These are phyloP conservation scores for Brienomyrus longianalis DNA, from an alignment of 2,113 vertebrate genomes.

Conservation along the genomic window DNA sequence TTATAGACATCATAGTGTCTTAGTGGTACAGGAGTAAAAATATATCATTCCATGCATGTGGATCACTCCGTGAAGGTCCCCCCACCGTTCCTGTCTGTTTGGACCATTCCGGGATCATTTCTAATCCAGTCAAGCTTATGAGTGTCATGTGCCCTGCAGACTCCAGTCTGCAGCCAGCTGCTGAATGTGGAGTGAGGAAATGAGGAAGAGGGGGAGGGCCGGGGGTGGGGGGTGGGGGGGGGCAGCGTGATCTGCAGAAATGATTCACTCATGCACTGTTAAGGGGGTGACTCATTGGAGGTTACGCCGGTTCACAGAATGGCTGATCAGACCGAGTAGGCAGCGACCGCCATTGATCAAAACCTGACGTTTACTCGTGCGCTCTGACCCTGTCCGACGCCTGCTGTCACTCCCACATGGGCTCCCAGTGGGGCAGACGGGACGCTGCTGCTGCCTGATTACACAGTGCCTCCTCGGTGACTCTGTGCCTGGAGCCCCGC, in stretches of 20 bases:
- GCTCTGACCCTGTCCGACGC: constrained; percentile 19
- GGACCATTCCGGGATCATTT: constrained; percentile 39
- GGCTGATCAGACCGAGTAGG: background rate
- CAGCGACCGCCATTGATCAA: constrained; percentile 23
- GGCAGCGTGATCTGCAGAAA: background rate
- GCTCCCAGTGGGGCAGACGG: background rate
- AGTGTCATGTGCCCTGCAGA: constrained; percentile 36
- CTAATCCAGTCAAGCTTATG: constrained; percentile 50
- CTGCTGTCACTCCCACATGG: constrained; percentile 1
- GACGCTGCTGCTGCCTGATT: background rate
- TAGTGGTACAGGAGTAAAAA: background rate
- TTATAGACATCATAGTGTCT: constrained; percentile 41
- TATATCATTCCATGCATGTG: constrained; percentile 41
- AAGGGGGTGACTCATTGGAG: background rate
- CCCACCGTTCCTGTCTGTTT: constrained; percentile 20
- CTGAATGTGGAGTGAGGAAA: background rate
- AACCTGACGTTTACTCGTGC: constrained; percentile 31
- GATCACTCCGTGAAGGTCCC: constrained; percentile 27
- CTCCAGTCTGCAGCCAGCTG: constrained; percentile 26
- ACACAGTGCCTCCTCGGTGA: background rate
- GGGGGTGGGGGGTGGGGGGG: background rate
- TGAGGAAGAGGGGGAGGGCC: background rate
- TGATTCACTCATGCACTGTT: background rate
- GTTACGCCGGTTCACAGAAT: background rate
- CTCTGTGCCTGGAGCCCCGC: background rate